Evolutionary conservation across 2,888 invertebrate genomes (phyloP), one percentile per base, ranked within the genome.

Genomic region (Agrenia bidenticulata): DNA sequence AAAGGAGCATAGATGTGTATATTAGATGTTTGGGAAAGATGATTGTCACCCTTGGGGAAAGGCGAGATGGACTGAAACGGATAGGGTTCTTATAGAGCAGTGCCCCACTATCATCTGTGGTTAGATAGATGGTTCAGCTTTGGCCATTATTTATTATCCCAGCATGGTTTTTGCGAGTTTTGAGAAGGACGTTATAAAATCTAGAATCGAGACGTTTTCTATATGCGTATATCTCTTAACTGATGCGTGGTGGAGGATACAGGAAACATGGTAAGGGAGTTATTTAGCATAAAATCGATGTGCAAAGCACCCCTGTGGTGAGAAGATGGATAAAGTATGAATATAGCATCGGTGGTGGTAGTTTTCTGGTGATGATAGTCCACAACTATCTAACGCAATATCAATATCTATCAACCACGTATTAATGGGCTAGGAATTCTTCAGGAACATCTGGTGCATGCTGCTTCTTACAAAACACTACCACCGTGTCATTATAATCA

Each of bases 211-310:
- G 21, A 19, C 15, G 23, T 23, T 19, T 51, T 51, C 23, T 51
- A 15, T 23, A 19, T 9, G 13, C 7, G 49, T 49, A 17, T 49
- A 49, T 11, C 17, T 49, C 49, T n/a, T 49, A 7, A 49, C 49
- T 49, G 49, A 19, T 17, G n/a, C 23, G 51, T 51, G 5, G 19
- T 57, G 41, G 17, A 21, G 57, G 2, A 11, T 26, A 55, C 23
- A 17, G 19, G 24, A 17, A 51, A 51, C 51, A 61, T 50, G 53
- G 41, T 49, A 57, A 51, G 61, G 63, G 65, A 68, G 68, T 73
- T 73, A 72, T 72, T 75, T 75, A 75, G 73, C 75, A 75, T 75
- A 75, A 75, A 75, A 75, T 75, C 75, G 75, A 75, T 75, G 69
- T 64, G 63, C 61, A 51, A 55, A 62, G 62, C 57, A 66, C 66